A percentile compares a stretch with the other conserved stretches of the same genome.
phyloP scores from a whole-genome alignment of 2,888 invertebrate genomes.

The Pristionchus maxplancki region DNA sequence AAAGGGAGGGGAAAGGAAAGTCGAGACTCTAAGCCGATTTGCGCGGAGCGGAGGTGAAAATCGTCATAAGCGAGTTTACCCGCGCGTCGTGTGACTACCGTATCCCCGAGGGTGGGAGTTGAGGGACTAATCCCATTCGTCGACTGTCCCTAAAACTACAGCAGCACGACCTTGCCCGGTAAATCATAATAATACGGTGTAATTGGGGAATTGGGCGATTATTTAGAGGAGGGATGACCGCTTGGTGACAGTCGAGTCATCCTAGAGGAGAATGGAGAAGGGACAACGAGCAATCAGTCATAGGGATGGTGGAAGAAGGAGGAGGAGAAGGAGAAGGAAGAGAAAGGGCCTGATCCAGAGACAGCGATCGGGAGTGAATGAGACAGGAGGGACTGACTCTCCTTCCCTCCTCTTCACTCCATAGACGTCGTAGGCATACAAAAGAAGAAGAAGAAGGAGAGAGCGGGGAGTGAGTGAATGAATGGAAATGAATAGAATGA shows the following conservation, averaged over 20 bases:
- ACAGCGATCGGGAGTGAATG: background rate
- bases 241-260: conserved; percentile 33
- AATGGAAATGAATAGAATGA: conserved; percentile 49
- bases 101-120: background rate
- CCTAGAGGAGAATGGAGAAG: background rate
- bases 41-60: background rate
- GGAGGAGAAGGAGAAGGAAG: background rate
- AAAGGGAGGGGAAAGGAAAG: background rate
- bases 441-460: conserved; percentile 7
- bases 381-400: background rate
- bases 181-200: conserved; percentile 45
- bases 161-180: conserved; percentile 30
- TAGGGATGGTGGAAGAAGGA: background rate
- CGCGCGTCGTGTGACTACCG: conserved; percentile 37
- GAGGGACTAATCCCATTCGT: conserved; percentile 36
- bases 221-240: conserved; percentile 5
- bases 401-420: background rate
- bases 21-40: conserved; percentile 35
- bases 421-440: conserved; percentile 29
- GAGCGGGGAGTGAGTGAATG: conserved; percentile 33
- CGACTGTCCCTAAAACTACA: background rate
- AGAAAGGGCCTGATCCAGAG: background rate
- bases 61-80: conserved; percentile 36
- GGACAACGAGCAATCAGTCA: conserved; percentile 20
- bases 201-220: conserved; percentile 29